Percentiles rank a stretch among this genome's conserved stretches.
Evolutionary conservation across 2,113 vertebrate species (phyloP).

Genomic region (Percopsis transmontana): DNA sequence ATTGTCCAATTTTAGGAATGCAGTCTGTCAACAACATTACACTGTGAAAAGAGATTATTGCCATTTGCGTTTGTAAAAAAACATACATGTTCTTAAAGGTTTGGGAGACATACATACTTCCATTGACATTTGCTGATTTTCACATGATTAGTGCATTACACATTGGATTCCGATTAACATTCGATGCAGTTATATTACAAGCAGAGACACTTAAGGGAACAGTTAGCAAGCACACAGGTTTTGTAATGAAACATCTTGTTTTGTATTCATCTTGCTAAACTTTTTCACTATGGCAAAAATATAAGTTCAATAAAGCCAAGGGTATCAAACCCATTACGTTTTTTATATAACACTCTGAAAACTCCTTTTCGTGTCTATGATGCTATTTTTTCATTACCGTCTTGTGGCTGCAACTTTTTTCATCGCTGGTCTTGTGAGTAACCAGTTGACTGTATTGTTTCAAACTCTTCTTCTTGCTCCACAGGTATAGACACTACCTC

Average conservation of each 20-base stretch:
- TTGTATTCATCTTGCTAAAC: conserved; percentile 59
- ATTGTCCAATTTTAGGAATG: conserved; percentile 24
- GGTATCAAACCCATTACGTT: conserved; percentile 72
- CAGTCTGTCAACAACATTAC: conserved; percentile 61
- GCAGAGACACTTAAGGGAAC: conserved; percentile 69
- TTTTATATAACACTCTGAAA: conserved; percentile 46
- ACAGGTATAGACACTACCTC: conserved; percentile 91
- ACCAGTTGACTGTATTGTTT: conserved; percentile 79
- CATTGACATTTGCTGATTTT: conserved; percentile 48
- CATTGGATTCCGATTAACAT: conserved; percentile 66
- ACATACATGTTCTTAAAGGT: conserved; percentile 18
- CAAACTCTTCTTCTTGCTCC: conserved; percentile 87
- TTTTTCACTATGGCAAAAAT: conserved; percentile 62
- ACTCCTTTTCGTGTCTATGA: conserved; percentile 63
- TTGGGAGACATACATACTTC: conserved; percentile 33
- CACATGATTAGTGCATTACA: conserved; percentile 69
- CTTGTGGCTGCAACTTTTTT: conserved; percentile 87
- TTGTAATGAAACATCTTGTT: conserved; percentile 62
- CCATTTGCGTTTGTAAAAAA: conserved; percentile 6
- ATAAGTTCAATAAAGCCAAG: conserved; percentile 70
- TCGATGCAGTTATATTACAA: conserved; percentile 77
- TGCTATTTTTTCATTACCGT: conserved; percentile 75
- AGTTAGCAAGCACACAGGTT: conserved; percentile 73
- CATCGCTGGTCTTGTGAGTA: conserved; percentile 81
- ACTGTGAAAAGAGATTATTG: conserved; percentile 34